Percentiles rank a stretch among this genome's conserved stretches.
Conservation (phyloP, 2,888 invertebrate genomes). For the Macropis europaea region DNA sequence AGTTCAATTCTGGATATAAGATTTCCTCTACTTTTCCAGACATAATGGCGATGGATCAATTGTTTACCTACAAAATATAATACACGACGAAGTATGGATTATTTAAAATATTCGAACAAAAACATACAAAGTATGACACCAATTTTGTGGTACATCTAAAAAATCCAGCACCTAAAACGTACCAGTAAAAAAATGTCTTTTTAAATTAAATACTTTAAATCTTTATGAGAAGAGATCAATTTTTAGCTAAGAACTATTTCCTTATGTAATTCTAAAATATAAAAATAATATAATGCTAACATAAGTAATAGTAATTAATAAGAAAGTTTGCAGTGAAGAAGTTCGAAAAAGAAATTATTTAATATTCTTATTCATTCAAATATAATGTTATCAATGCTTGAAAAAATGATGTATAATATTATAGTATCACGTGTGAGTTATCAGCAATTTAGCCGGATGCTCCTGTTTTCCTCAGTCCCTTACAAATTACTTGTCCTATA, state of each 20-base stretch:
- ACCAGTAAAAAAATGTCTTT: no score
- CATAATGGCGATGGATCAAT: neutral
- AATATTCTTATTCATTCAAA: neutral
- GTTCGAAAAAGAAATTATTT: neutral
- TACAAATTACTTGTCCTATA: constrained; percentile 72
- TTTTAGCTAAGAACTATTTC: no score
- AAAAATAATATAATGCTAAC: no score
- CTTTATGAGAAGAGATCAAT: no score
- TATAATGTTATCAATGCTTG: neutral
- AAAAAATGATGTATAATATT: neutral
- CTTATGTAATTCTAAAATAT: no score
- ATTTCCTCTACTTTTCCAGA: neutral
- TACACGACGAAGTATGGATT: neutral
- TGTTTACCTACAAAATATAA: neutral
- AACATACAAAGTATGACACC: no score
- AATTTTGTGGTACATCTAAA: no score
- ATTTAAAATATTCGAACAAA: no score
- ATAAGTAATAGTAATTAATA: no score
- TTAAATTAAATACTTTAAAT: no score
- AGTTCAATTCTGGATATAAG: constrained; percentile 3
- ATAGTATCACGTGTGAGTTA: constrained; percentile 7
- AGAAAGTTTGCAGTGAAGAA: neutral
- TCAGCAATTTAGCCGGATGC: neutral
- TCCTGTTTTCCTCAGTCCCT: constrained; percentile 53
- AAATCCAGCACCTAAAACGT: no score